Evolutionary conservation across 2,888 invertebrate genomes (phyloP), one percentile per base, ranked within the genome.

Genomic region (Nudaria mundana): DNA sequence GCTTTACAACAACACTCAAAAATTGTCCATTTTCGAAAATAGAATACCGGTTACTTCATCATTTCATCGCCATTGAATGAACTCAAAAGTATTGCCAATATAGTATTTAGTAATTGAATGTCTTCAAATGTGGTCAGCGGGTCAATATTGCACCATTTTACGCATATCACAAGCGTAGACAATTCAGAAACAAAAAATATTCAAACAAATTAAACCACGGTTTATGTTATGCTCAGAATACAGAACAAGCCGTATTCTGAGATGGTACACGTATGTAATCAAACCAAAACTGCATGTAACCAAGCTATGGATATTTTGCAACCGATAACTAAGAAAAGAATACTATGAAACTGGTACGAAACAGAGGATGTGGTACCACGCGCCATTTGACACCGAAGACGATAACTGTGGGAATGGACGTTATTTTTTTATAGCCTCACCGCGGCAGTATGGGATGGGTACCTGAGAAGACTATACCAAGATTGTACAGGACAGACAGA

Each of bases 331-430:
- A 10, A 11, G 24, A 24, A 11, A 10, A 11, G 24, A 24, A 11
- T 24, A 23, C 15, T 33, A 15, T 33, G 33, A 15, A 33, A 24
- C 33, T 16, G n/a, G n/a, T n/a, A n/a, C 24, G 32, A 33, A 33
- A 36, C 22, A 35, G 34, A 34, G 40, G 40, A 40, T 35, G 40
- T 18, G 40, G 40, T n/a, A n/a, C n/a, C n/a, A n/a, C n/a, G n/a
- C 25, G 24, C 30, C 20, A 40, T 30, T 34, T 25, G 34, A 40
- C 13, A 40, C 34, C 34, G 7, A 20, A 11, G 14, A 15, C 30
- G 34, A 39, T 29, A 39, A 18, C 30, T 25, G 40, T 40, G 40
- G 11, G 40, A 40, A 11, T 18, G 5, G n/a, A 12, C 13, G 26
- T 18, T 8, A 28, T 23, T 12, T 12, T 8, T 32, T 28, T 32